Evolutionary conservation across 2,113 vertebrate species (phyloP).

Genomic region (Hippocampus guttulatus): DNA sequence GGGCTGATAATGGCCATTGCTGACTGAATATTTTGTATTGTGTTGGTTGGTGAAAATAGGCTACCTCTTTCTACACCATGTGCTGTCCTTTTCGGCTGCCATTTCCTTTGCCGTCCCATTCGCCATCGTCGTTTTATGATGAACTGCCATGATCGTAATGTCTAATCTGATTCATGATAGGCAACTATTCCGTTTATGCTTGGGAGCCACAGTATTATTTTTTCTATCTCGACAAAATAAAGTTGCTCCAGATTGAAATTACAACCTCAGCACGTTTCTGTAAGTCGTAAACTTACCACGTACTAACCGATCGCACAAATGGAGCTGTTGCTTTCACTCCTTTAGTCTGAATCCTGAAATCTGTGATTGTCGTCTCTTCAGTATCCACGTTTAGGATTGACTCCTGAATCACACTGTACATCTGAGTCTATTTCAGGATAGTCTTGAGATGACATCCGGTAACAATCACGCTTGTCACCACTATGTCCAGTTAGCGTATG

Average conservation of each 20-base stretch:
- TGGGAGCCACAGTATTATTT: neutral
- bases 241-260: neutral
- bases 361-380: neutral
- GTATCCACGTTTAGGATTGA: neutral
- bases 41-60: neutral
- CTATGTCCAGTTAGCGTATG: conserved; percentile 30
- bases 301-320: neutral
- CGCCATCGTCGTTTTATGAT: conserved; percentile 14
- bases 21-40: conserved; percentile 16
- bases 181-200: neutral
- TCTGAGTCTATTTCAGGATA: conserved; percentile 37
- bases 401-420: neutral
- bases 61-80: conserved; percentile 1
- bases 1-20: conserved; percentile 38
- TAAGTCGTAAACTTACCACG: neutral
- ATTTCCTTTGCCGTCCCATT: conserved; percentile 7
- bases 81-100: conserved; percentile 1
- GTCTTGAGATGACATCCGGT: conserved; percentile 18
- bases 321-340: neutral
- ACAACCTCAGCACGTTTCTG: neutral
- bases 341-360: neutral
- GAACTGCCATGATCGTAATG: conserved; percentile 12
- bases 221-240: neutral
- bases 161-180: neutral
- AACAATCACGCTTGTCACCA: conserved; percentile 40